Base-by-base conservation (phyloP, 1,140 invertebrate species). In the Caerostris darwini region DNA sequence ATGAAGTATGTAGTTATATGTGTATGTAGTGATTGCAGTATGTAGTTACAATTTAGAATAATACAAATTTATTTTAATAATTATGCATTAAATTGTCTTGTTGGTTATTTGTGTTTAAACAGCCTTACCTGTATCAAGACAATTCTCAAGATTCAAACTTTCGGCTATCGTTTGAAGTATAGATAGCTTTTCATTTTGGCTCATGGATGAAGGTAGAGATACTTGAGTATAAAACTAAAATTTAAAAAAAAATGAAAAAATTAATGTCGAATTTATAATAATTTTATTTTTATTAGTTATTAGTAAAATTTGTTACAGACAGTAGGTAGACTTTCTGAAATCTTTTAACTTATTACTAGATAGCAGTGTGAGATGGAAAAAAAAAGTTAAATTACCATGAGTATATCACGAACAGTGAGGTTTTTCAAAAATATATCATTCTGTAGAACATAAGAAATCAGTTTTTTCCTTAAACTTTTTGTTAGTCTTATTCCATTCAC, bases 381-480 rank as follows among this genome's bases (percentile, higher is more conserved):
- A 34, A 59, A 58, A 58, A 58, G 5, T 7, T 59, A 59, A 14
- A 10, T 96, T 95, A 97, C 97, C 96, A 97, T 97, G 87, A 98
- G 96, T 0, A 98, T 98, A 96, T 98, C 98, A 85, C 97, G 96
- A 34, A 98, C 96, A 2, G 98, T 98, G 94, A 98, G 96, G 95
- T 98, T 97, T 7, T 98, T 97, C 95, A 98, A 98, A 96, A 98
- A 98, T 93, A 98, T 97, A 95, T 98, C 98, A 95, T 98, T 97
- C 95, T 98, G 98, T 69, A 98, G 96, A 34, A 98, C 98, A 96
- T 98, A 98, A 94, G 98, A 98, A 93, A 98, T 98, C 95, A 97
- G 97, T 91, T 98, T 96, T 77, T 34, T 34, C 91, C 97, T 97
- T 96, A 97, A 97, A 95, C 97, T 96, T 95, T 98, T 98, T 94